Base-by-base conservation (phyloP, 2,797 vertebrate genomes). In the Iguana delicatissima region DNA sequence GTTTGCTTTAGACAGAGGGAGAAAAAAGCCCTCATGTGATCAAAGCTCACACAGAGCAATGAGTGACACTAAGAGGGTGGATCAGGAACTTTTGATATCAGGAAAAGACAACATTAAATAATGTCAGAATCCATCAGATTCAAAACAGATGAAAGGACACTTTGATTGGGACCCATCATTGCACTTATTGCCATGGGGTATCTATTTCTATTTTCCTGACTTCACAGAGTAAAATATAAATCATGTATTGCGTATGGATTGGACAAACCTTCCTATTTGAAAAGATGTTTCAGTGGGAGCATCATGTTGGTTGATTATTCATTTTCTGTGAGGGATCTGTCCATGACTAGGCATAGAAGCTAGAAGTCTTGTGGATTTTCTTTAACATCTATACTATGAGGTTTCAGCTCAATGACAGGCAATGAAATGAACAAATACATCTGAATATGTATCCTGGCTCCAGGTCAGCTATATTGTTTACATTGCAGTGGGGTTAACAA, bases 21-120 rank as follows among this genome's bases (percentile, higher is more conserved):
- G 64, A 55, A 74, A 76, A 76, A 0, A 38, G 26, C 67, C 67
- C 67, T 32, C 2, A 92, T 77, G 85, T 22, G 74, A 91, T 91
- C 86, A 88, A 88, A 92, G 80, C 50, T 35, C 38, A 72, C 12
- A 20, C 10, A 26, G 4, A 67, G 64, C 64, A 26, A 22, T 52
- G 38, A 84, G 55, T 89, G 88, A 72, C 86, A 72, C 46, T 87
- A 77, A 92, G 80, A 92, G 85, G 62, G 74, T 4, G 89, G 64
- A 88, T 88, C 86, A 35, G 62, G 90, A 84, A 88, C 86, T 86
- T 85, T 0, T 83, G 35, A 92, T 85, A 86, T 35, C 46, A 50
- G 38, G 35, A 57, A 87, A 91, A 85, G 76, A n/a, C 76, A 62
- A 85, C 35, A 83, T 90, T 72, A 85, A 92, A 91, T 88, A 67